These are phyloP conservation scores for Temnothorax ravouxi DNA, from an alignment of 2,888 invertebrate species.

Conservation along the genomic window DNA sequence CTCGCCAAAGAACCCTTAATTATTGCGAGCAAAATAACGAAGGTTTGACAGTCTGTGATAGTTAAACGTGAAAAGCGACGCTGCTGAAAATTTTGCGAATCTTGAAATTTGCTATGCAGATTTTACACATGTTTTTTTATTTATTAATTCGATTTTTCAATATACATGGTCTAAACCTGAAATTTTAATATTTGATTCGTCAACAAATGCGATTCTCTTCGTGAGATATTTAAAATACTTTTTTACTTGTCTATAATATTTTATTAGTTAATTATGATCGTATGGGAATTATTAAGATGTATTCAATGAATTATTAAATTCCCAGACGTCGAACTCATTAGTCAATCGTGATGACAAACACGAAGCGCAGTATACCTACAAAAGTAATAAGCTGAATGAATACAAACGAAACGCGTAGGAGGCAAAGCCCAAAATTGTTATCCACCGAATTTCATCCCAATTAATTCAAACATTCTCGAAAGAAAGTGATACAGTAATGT, in stretches of 20 bases:
- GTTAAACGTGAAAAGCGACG: background rate
- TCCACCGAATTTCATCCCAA: background rate
- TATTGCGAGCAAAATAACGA: slow-evolving; percentile 63
- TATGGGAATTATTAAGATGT: background rate
- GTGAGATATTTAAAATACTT: background rate
- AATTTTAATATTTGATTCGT: background rate
- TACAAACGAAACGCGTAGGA: no score
- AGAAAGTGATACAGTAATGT: slow-evolving; percentile 41
- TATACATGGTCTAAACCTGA: background rate
- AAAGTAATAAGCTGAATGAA: background rate
- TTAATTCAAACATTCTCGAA: slow-evolving; percentile 21
- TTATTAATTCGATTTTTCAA: background rate
- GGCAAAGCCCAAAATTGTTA: background rate
- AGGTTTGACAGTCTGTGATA: slow-evolving; percentile 26
- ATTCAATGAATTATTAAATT: background rate
- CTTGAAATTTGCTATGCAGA: background rate
- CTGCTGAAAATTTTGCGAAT: background rate
- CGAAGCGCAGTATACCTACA: background rate
- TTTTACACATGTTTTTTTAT: background rate
- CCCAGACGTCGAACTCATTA: background rate
- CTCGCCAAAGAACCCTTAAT: slow-evolving; percentile 67
- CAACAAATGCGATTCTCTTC: background rate
- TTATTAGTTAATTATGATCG: background rate
- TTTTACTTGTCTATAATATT: background rate
- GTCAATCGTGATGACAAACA: background rate